Base-by-base conservation (phyloP, 2,888 invertebrate species). In the Platycnemis pennipes region DNA sequence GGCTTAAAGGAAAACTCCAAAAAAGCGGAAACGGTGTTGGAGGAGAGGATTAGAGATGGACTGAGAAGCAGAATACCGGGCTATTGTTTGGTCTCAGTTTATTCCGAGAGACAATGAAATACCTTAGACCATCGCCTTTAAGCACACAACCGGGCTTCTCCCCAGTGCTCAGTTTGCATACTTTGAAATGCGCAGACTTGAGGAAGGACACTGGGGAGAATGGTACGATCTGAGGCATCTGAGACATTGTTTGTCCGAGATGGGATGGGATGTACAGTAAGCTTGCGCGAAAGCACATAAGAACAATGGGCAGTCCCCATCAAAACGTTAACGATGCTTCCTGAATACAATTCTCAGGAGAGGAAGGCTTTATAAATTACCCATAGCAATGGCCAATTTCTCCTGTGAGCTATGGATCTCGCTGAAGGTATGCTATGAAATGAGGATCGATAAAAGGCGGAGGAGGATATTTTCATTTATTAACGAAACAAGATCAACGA, bases 321-420 rank as follows among this genome's bases (percentile, higher is more conserved):
- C 77, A 77, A 77, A 77, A 77, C 77, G 26, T 37, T 77, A 77
- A 77, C 77, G 37, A 37, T 37, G 77, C 37, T 77, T 16, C 77
- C 77, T 13, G 31, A 37, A 77, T 37, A 77, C 77, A 77, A 77
- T 31, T 77, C 77, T 77, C 77, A 8, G n/a, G 77, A 77, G 77
- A 16, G 77, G 77, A 77, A 37, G 4, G 77, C 77, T 77, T 77
- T 77, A 77, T 77, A 77, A 77, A 77, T 77, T 77, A 77, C 77
- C 77, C 77, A 77, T 13, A 16, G 77, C 31, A 77, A 77, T 77
- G 37, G 37, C 77, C 77, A 77, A 37, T 77, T 77, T 77, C 31
- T 31, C 37, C 77, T 77, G 37, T 26, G 31, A 26, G 37, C 37
- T 69, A 11, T 13, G n/a, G 8, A 26, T 37, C n/a, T 77, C 77